Percentiles rank a stretch among this genome's conserved stretches.
phyloP scores from a whole-genome alignment of 2,797 vertebrate species.

The Mus caroli region DNA sequence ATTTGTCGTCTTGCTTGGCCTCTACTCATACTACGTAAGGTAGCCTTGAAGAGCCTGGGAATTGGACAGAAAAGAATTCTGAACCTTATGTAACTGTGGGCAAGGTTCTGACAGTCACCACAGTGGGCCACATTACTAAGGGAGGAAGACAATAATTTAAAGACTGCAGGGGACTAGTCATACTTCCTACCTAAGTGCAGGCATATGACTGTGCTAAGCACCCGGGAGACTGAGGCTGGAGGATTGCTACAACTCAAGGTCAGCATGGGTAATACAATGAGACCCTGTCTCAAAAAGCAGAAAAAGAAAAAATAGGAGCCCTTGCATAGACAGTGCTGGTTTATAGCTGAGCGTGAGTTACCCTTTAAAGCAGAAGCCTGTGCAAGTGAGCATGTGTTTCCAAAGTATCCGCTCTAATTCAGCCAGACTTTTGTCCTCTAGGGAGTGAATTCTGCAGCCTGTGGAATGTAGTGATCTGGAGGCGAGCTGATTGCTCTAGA shows the following conservation, averaged over 20 bases:
- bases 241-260: background rate
- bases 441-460: background rate
- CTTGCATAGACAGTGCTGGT: fast-evolving
- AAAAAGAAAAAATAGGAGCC: background rate
- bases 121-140: background rate
- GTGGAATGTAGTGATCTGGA: background rate
- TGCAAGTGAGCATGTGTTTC: background rate
- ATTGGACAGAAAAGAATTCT: background rate
- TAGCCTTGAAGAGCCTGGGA: background rate
- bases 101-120: background rate
- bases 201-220: background rate
- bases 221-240: background rate
- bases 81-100: background rate
- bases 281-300: background rate
- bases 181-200: background rate
- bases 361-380: background rate
- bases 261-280: background rate
- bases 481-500: background rate
- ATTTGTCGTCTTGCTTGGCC: background rate
- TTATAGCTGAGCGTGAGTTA: fast-evolving
- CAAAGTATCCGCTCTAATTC: background rate
- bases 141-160: background rate
- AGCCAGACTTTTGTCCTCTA: background rate
- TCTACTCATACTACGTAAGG: background rate
- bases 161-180: too few relatives aligned